Conservation (phyloP, 2,797 vertebrate genomes). For the Labeo calbasu region DNA sequence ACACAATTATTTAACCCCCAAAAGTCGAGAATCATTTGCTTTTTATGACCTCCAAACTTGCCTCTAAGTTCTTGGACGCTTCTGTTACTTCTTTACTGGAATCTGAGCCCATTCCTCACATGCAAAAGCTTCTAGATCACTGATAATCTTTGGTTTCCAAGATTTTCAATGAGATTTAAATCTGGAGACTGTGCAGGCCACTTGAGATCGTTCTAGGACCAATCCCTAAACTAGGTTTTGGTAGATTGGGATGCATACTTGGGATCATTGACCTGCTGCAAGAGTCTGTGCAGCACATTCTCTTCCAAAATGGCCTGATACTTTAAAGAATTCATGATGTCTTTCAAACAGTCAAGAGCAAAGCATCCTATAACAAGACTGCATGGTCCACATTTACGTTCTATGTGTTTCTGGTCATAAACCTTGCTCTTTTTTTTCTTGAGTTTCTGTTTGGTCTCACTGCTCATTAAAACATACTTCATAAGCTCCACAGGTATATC, state of each 20-base stretch:
- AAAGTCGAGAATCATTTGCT: background rate
- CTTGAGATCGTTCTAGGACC: background rate
- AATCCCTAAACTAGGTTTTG: background rate
- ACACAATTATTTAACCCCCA: background rate
- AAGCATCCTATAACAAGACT: background rate
- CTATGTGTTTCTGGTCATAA: background rate
- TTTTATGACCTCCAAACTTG: background rate
- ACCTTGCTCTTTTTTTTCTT: background rate
- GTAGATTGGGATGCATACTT: background rate
- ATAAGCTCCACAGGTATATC: background rate
- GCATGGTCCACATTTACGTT: background rate
- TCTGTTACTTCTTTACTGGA: background rate
- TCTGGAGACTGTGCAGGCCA: background rate
- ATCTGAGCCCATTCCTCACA: background rate
- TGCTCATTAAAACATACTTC: background rate
- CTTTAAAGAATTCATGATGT: no score
- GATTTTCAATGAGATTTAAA: background rate
- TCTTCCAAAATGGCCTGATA: background rate
- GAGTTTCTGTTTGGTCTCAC: background rate
- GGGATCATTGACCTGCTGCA: background rate
- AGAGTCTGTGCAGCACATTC: background rate
- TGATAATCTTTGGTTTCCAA: background rate
- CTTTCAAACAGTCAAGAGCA: background rate
- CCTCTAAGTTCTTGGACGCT: background rate
- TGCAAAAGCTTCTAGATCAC: background rate